These are phyloP conservation scores for Tauraco erythrolophus DNA, from an alignment of 2,113 vertebrate genomes.

Conservation along the genomic window DNA sequence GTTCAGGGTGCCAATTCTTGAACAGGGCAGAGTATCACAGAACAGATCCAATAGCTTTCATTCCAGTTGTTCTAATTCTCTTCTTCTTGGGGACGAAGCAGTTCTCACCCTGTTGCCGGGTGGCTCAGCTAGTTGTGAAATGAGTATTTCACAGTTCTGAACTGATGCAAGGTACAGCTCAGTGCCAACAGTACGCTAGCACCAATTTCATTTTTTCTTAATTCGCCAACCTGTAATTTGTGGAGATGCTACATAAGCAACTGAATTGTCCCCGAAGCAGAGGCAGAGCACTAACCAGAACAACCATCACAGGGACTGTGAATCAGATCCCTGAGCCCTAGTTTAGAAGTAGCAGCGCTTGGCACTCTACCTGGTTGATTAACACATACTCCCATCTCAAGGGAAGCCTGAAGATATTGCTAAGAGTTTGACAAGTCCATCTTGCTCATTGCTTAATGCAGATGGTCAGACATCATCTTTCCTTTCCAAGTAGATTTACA, in stretches of 20 bases:
- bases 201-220: not conserved
- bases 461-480: not conserved
- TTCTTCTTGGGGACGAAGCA: not conserved
- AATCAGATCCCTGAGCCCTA: not conserved
- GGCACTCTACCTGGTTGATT: not conserved
- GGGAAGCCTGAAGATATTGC: not conserved
- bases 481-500: not conserved
- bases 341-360: not conserved
- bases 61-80: not conserved
- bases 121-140: constrained; percentile 11
- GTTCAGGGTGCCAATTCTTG: not conserved
- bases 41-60: not conserved
- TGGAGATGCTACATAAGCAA: not conserved
- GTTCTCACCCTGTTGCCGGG: not conserved
- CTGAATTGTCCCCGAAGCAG: not conserved
- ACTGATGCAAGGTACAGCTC: constrained; percentile 8
- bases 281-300: not conserved
- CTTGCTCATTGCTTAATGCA: not conserved
- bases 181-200: not conserved
- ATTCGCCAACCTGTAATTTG: not conserved
- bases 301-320: not conserved
- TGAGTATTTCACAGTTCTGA: not conserved
- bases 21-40: not conserved
- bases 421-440: not conserved
- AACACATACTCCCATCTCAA: not conserved